Evolutionary conservation across 2,888 invertebrate species (phyloP).

Genomic region (Mycogona germanica): DNA sequence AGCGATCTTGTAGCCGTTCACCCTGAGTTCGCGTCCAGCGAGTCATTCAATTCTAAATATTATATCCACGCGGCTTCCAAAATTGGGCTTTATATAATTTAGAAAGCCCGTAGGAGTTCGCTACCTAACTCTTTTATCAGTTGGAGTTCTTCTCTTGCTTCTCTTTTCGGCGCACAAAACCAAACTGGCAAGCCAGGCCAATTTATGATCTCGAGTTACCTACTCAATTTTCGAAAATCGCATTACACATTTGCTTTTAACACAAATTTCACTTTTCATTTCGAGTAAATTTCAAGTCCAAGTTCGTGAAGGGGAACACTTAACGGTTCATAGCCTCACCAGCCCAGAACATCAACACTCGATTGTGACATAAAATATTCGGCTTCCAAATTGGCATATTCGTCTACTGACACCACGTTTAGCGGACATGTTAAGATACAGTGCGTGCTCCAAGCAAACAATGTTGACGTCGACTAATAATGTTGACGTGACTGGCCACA

Average conservation of each 20-base stretch:
- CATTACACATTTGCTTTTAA: neutral
- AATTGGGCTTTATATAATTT: no score
- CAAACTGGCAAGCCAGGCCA: neutral
- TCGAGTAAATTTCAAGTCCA: no score
- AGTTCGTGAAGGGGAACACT: no score
- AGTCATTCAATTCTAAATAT: no score
- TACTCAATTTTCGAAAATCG: no score
- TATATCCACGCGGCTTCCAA: no score
- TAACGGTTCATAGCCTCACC: no score
- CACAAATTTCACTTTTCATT: neutral
- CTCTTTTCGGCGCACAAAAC: neutral
- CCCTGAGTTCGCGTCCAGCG: no score
- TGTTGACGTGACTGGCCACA: no score
- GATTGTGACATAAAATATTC: neutral
- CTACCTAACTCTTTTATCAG: neutral
- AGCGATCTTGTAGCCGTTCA: no score
- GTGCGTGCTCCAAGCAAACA: slow-evolving; percentile 6
- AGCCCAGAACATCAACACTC: slow-evolving; percentile 16
- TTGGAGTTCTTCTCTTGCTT: neutral
- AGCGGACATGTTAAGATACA: neutral
- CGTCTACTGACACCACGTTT: neutral
- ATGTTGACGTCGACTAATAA: neutral
- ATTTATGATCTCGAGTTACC: neutral
- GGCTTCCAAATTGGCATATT: neutral
- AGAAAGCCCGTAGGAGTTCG: neutral